Percentiles rank a stretch among this genome's conserved stretches.
These are phyloP conservation scores for Dicaeum eximium DNA, from an alignment of 2,113 vertebrate species.

Conservation along the genomic window DNA sequence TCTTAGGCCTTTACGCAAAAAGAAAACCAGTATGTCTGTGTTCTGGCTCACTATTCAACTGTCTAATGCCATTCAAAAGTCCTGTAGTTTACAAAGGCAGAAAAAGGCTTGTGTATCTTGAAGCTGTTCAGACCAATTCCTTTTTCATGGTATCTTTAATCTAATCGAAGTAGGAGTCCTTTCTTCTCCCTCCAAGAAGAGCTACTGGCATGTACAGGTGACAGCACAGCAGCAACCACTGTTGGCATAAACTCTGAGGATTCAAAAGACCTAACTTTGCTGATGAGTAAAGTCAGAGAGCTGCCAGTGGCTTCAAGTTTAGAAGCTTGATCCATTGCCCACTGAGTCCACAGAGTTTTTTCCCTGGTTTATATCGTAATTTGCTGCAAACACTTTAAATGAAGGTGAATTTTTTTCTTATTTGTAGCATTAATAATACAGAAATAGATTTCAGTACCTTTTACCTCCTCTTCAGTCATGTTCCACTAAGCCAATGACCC, in stretches of 20 bases:
- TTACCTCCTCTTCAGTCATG: background rate
- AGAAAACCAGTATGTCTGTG: constrained; percentile 25
- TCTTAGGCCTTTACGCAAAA: constrained; percentile 19
- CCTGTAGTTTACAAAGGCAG: constrained; percentile 57
- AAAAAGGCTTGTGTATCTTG: constrained; percentile 25
- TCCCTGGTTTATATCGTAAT: background rate
- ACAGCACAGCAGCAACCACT: background rate
- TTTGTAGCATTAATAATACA: background rate
- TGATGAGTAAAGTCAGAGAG: background rate
- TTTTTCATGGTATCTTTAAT: constrained; percentile 14
- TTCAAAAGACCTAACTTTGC: background rate
- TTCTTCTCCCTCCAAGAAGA: constrained; percentile 38
- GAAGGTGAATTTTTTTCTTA: background rate
- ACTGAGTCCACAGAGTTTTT: background rate
- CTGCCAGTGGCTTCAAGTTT: background rate
- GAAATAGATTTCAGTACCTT: background rate
- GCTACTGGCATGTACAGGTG: background rate
- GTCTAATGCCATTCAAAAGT: constrained; percentile 62
- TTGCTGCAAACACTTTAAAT: background rate
- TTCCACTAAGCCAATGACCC: background rate
- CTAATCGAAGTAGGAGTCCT: constrained; percentile 15
- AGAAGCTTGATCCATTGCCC: background rate
- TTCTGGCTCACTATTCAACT: constrained; percentile 54
- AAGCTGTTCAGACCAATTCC: constrained; percentile 41
- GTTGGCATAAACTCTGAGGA: background rate